These are phyloP conservation scores for Ligdia adustata DNA, from an alignment of 2,888 invertebrate genomes.

Conservation along the genomic window DNA sequence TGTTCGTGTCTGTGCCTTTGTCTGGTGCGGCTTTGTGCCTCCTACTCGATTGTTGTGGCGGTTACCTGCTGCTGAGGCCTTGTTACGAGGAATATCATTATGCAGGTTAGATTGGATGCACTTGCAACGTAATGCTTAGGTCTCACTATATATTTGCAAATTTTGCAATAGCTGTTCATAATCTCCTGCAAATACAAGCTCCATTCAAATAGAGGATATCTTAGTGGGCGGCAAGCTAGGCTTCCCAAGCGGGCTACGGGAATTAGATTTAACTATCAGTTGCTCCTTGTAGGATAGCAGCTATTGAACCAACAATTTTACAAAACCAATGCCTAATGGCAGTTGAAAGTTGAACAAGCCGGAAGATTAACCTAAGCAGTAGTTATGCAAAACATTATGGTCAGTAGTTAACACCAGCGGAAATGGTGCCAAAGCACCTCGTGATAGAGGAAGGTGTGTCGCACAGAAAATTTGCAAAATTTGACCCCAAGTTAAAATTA, in stretches of 20 bases:
- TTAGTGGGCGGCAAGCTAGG: too few species aligned
- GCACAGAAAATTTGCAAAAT: constrained; percentile 9
- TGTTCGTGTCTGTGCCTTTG: constrained; percentile 66
- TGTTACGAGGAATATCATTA: constrained; percentile 4
- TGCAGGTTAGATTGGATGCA: background rate
- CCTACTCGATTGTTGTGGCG: constrained; percentile 21
- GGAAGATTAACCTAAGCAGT: background rate
- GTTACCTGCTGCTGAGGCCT: constrained; percentile 5
- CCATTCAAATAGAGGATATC: too few species aligned
- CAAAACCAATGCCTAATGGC: too few species aligned
- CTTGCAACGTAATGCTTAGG: background rate
- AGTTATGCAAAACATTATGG: constrained; percentile 3
- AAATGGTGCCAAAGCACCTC: background rate
- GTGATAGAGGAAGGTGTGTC: background rate
- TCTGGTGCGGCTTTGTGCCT: constrained; percentile 49
- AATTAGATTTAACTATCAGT: too few species aligned
- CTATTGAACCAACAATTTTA: too few species aligned
- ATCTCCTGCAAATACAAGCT: too few species aligned
- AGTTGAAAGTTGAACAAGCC: too few species aligned
- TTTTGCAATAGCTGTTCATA: too few species aligned
- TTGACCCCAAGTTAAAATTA: constrained; percentile 14
- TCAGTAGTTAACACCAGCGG: background rate
- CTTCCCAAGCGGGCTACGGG: too few species aligned
- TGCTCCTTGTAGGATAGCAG: too few species aligned
- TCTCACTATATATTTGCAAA: too few species aligned